Percentiles rank a stretch among this genome's conserved stretches.
These are phyloP conservation scores for Tetragnatha montana DNA, from an alignment of 2,888 invertebrate species.

Conservation along the genomic window DNA sequence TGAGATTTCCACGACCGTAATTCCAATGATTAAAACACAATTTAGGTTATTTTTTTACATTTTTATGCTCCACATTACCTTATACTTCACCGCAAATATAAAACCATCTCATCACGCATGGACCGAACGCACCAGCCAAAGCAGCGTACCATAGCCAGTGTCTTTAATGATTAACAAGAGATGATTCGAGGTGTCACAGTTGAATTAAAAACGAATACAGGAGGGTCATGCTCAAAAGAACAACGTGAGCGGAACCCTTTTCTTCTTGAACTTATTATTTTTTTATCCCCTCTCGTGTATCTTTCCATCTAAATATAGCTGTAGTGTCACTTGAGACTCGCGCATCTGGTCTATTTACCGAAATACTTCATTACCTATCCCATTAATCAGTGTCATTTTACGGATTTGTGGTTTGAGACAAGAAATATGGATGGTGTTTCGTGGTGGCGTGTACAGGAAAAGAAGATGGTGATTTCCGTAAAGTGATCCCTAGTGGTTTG, in stretches of 20 bases:
- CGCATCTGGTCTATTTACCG: not conserved
- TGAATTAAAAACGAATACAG: slow-evolving; percentile 7
- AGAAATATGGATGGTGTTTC: no score
- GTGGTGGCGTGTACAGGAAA: no score
- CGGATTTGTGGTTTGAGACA: not conserved
- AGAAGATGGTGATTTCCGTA: no score
- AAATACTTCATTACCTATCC: not conserved
- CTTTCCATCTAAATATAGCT: not conserved
- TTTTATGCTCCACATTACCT: no score
- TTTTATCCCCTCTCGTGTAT: not conserved
- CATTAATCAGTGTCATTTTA: not conserved
- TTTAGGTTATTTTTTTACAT: no score
- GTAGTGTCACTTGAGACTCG: not conserved
- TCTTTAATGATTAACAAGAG: not conserved
- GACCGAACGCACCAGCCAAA: not conserved
- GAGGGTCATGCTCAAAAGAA: slow-evolving; percentile 18
- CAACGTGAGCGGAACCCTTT: not conserved
- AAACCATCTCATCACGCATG: no score
- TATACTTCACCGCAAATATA: no score
- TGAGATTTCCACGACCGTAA: no score
- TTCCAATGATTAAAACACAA: no score
- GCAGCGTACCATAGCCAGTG: not conserved
- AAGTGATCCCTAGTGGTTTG: no score
- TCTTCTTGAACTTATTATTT: not conserved
- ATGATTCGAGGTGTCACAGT: slow-evolving; percentile 8